Base-by-base conservation (phyloP, 2,888 invertebrate species). In the Zaprionus obscuricornis region DNA sequence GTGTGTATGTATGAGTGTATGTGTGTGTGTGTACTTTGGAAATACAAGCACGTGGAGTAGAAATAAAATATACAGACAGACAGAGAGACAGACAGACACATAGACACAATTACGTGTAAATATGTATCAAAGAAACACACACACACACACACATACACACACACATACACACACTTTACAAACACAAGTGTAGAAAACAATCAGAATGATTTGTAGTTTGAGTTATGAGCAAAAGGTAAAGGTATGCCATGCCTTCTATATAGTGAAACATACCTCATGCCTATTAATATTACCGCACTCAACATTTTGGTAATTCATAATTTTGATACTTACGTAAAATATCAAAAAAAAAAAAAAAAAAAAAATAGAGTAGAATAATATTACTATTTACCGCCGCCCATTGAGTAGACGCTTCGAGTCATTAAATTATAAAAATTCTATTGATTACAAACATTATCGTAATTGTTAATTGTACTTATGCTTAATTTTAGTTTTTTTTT, bases 281-380 rank as follows among this genome's bases (percentile, higher is more conserved):
- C 40, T 71, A 76, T 75, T 71, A 71, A 55, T 64, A 83, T 59
- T 54, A 33, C n/a, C 56, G 59, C 37, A 51, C 49, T 18, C 13
- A 50, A 31, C 39, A 22, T 50, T 26, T 51, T 51, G 46, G 63
- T 71, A 71, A 83, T 76, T 76, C 79, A 83, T 74, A 64, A 74
- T 57, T 58, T 43, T 62, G 52, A 36, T 55, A 29, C 55, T 58
- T 66, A 74, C 50, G 74, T 55, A 66, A 42, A 54, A n/a, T n/a
- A n/a, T n/a, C n/a, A 51, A n/a, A 7, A 22, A 22, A 22, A 22
- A 22, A 22, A 22, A 22, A 22, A 22, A 22, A 22, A 22, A 22
- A 22, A 22, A 4, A 22, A 5, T 22, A 22, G 7, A 5, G 4
- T 4, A 22, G 7, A 22, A 22, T 22, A 22, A 22, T 22, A 22